Evolutionary conservation across 2,113 vertebrate species (phyloP), one percentile per base, ranked within the genome.

Genomic region (Romanogobio albipinnatus): DNA sequence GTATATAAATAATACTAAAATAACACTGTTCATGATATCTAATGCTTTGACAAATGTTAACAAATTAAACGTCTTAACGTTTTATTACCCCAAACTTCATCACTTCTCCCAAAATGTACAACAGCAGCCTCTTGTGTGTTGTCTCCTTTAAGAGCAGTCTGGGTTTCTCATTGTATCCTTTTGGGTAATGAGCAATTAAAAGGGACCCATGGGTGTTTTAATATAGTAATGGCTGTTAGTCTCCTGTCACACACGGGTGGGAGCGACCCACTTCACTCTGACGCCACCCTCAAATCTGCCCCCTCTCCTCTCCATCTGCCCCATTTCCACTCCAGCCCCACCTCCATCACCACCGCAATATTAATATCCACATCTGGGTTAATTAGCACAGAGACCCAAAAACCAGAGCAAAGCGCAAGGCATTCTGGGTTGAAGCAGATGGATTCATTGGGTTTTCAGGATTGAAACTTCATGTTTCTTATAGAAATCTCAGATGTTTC

Each of bases 361-460:
- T 94, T 94, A 94, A 95, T 94, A 93, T 90, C 92, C 84, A 92
- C 91, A 94, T 95, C 90, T 95, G 93, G 95, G 95, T 95, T 95
- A 95, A 95, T 95, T 93, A 94, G 93, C 88, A 93, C 86, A 64
- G 94, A 94, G 93, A 92, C 91, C 91, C 88, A 59, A 89, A 92
- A 93, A 91, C 91, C 88, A 89, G 90, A 92, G 85, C 90, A 89
- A 86, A 83, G 76, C 87, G 88, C 59, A 64, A 87, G 86, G 86
- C 89, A 87, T 86, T 87, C 74, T 82, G 87, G 84, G 76, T 39
- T 85, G 81, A 85, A 76, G 73, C 49, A 10, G 84, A 56, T 77
- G 17, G 22, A 45, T 39, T 39, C 39, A 39, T 39, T 39, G 39
- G 39, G 33, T 10, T 56, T 45, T 61, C 43, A 45, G 56, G 10